Percentiles rank a stretch among this genome's conserved stretches.
phyloP scores from a whole-genome alignment of 2,113 vertebrate genomes.

The Pantherophis guttatus region DNA sequence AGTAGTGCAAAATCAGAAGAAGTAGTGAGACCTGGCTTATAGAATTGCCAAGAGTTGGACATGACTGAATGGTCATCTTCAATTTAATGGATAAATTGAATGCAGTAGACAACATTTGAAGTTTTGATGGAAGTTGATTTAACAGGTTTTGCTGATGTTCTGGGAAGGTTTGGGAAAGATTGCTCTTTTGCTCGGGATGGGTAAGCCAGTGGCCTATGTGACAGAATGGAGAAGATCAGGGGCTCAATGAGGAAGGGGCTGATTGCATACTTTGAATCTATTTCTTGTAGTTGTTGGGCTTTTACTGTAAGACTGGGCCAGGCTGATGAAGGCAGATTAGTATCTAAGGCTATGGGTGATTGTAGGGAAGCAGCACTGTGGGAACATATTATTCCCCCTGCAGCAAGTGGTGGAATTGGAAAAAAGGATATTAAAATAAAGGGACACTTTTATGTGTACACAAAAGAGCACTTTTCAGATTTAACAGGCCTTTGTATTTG shows the following conservation, averaged over 20 bases:
- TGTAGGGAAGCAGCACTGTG: neutral
- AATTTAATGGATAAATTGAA: neutral
- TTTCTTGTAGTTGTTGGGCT: neutral
- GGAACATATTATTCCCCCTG: neutral
- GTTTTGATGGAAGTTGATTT: neutral
- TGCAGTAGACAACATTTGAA: neutral
- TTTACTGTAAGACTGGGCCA: neutral
- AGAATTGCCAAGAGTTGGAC: neutral
- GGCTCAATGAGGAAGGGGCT: neutral
- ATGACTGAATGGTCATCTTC: neutral
- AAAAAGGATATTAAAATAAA: neutral
- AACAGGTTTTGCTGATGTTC: neutral
- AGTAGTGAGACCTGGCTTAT: neutral
- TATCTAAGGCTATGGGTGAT: neutral
- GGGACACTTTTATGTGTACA: neutral
- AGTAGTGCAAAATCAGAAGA: neutral
- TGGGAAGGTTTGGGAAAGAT: neutral
- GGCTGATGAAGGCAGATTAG: neutral
- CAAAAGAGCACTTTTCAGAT: neutral
- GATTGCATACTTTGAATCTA: neutral
- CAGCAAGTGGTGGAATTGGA: neutral
- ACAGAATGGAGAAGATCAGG: neutral
- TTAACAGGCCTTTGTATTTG: neutral
- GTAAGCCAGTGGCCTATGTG: neutral
- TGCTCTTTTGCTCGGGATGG: neutral